A percentile compares a stretch with the other conserved stretches of the same genome.
Evolutionary conservation across 2,797 vertebrate species (phyloP).

Genomic region (Heterohyrax brucei): DNA sequence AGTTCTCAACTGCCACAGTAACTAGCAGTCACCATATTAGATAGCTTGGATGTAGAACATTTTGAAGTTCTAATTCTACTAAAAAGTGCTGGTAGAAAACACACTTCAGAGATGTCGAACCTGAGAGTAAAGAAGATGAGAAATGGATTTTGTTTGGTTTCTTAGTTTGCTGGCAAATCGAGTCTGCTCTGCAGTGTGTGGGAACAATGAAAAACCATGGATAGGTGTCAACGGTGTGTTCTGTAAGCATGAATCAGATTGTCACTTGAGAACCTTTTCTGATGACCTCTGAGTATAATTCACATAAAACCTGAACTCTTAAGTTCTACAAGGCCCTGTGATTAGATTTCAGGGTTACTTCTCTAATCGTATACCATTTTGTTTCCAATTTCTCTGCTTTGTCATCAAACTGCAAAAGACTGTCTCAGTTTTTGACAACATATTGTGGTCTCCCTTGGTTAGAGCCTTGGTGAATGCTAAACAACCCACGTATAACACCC

Average conservation of each 20-base stretch:
- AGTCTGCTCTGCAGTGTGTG: background rate
- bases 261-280: background rate
- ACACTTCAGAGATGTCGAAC: background rate
- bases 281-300: background rate
- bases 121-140: background rate
- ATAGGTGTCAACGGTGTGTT: background rate
- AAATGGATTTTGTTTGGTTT: background rate
- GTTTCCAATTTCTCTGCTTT: background rate
- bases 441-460: background rate
- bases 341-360: background rate
- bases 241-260: background rate
- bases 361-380: background rate
- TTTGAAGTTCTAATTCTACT: background rate
- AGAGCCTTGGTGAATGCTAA: background rate
- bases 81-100: background rate
- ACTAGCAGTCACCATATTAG: background rate
- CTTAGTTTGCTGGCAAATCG: background rate
- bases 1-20: background rate
- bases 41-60: background rate
- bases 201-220: background rate
- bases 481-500: rapidly evolving
- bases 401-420: background rate
- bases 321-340: background rate
- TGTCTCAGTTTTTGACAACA: background rate
- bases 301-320: background rate